Evolutionary conservation across 1,140 invertebrate species (phyloP).

Genomic region (Microplitis mediator): DNA sequence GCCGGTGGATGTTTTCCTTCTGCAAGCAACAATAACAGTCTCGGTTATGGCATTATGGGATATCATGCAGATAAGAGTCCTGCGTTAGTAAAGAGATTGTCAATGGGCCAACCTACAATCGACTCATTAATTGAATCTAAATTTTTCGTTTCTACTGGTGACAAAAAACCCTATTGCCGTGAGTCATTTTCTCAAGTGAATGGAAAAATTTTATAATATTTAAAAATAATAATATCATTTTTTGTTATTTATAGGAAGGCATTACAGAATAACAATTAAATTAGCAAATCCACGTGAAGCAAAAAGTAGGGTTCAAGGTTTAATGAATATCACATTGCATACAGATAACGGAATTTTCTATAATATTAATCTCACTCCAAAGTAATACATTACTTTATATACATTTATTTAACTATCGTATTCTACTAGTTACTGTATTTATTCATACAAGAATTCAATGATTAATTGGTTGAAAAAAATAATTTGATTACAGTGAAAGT

Average conservation of each 20-base stretch:
- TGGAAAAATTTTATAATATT: too few species aligned
- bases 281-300: slow-evolving; percentile 77
- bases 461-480: slow-evolving; percentile 22
- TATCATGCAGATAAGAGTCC: slow-evolving; percentile 70
- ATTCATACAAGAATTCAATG: slow-evolving; percentile 27
- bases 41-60: slow-evolving; percentile 81
- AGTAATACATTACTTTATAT: slow-evolving; percentile 47
- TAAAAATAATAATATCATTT: background rate
- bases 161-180: slow-evolving; percentile 80
- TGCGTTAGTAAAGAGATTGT: slow-evolving; percentile 66
- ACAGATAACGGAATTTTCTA: slow-evolving; percentile 76
- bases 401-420: background rate
- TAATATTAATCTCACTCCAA: slow-evolving; percentile 78
- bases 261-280: slow-evolving; percentile 79
- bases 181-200: slow-evolving; percentile 49
- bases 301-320: slow-evolving; percentile 83
- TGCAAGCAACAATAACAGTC: slow-evolving; percentile 67
- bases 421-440: background rate
- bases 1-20: slow-evolving; percentile 82
- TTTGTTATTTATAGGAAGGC: slow-evolving; percentile 65
- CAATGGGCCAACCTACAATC: slow-evolving; percentile 53
- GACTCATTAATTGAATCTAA: slow-evolving; percentile 66
- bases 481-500: slow-evolving; percentile 60
- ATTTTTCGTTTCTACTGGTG: slow-evolving; percentile 78
- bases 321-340: slow-evolving; percentile 77